Conservation (phyloP, 2,888 invertebrate species). For the Plagiodera versicolora region DNA sequence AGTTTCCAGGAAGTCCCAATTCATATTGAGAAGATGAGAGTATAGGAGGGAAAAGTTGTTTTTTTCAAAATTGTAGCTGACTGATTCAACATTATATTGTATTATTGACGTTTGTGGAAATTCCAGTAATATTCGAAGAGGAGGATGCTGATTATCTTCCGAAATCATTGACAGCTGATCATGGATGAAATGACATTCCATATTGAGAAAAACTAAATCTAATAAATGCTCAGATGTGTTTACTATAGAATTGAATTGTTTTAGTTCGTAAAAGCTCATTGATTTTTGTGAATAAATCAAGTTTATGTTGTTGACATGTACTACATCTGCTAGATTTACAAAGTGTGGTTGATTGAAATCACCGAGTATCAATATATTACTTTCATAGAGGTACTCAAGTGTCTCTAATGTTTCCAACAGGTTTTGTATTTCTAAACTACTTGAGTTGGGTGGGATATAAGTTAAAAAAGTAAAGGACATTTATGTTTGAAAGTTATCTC, state of each 20-base stretch:
- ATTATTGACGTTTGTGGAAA: background rate
- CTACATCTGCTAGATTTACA: too few relatives aligned
- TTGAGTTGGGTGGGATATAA: slow-evolving; percentile 1
- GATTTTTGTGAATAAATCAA: background rate
- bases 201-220: background rate
- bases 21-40: too few relatives aligned
- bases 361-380: too few relatives aligned
- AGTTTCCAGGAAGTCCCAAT: too few relatives aligned
- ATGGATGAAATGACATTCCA: slow-evolving; percentile 2
- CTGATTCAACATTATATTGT: background rate
- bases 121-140: background rate
- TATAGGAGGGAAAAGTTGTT: too few relatives aligned
- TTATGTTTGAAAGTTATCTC: background rate
- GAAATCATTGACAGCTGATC: background rate
- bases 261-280: slow-evolving; percentile 3
- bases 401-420: slow-evolving; percentile 5
- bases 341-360: too few relatives aligned
- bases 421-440: slow-evolving; percentile 3
- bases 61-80: background rate
- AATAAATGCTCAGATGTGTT: background rate
- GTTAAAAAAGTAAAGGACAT: background rate
- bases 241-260: background rate
- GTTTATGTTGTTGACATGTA: too few relatives aligned
- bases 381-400: background rate
- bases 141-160: too few relatives aligned